phyloP scores from a whole-genome alignment of 2,888 invertebrate species.

The Meteorus cinctellus region DNA sequence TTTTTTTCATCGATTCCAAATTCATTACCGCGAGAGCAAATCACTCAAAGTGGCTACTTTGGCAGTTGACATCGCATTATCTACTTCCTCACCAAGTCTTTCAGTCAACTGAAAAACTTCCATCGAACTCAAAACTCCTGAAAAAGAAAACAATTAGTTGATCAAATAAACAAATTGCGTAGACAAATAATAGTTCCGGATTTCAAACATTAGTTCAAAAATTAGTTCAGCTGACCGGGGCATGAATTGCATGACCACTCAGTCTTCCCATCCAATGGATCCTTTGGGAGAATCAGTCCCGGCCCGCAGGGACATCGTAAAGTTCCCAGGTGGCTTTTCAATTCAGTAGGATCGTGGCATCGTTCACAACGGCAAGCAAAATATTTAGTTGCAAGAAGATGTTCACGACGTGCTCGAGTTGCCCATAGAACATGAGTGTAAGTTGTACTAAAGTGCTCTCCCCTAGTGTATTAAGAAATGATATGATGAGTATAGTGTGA shows the following conservation, averaged over 20 bases:
- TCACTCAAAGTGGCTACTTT: slow-evolving; percentile 80
- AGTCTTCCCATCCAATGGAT: slow-evolving; percentile 81
- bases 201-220: not conserved
- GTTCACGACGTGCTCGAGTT: slow-evolving; percentile 85
- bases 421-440: slow-evolving; percentile 93
- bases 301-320: slow-evolving; percentile 80
- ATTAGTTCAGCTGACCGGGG: slow-evolving; percentile 69
- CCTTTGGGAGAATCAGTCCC: slow-evolving; percentile 81
- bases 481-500: slow-evolving; percentile 7
- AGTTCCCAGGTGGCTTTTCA: slow-evolving; percentile 83
- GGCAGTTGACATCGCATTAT: slow-evolving; percentile 78
- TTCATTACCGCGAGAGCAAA: slow-evolving; percentile 78
- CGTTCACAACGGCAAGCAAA: slow-evolving; percentile 84
- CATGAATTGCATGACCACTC: slow-evolving; percentile 88
- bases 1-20: not conserved
- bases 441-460: slow-evolving; percentile 86
- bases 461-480: slow-evolving; percentile 71
- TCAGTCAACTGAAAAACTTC: slow-evolving; percentile 81
- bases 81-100: slow-evolving; percentile 86
- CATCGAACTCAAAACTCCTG: slow-evolving; percentile 76
- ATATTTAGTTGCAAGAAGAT: slow-evolving; percentile 85
- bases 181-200: not conserved
- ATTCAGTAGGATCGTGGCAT: slow-evolving; percentile 87
- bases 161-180: not conserved
- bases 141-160: not conserved